Conservation (phyloP, 1,140 invertebrate genomes). For the Drosophila ambigua region DNA sequence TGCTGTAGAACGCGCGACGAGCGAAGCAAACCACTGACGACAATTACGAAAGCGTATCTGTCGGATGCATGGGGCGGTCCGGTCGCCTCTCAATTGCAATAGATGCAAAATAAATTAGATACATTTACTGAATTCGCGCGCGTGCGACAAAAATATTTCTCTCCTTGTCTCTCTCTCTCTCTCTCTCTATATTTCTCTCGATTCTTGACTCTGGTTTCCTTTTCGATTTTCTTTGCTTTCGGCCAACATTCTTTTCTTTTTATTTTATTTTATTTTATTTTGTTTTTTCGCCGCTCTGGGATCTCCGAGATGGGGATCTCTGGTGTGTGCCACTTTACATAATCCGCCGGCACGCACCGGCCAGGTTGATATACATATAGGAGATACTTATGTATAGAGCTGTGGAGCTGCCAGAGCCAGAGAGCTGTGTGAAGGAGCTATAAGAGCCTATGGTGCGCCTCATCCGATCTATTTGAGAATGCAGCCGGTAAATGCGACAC, state of each 20-base stretch:
- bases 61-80: slow-evolving; percentile 43
- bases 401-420: background rate
- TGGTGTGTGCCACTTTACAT: slow-evolving; percentile 71
- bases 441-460: slow-evolving; percentile 15
- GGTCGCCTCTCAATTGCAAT: slow-evolving; percentile 68
- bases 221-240: slow-evolving; percentile 26
- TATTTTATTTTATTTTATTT: slow-evolving; percentile 2
- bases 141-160: slow-evolving; percentile 39
- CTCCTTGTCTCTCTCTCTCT: background rate
- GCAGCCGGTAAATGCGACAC: slow-evolving; percentile 55
- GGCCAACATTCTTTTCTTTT: slow-evolving; percentile 16
- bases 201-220: slow-evolving; percentile 5
- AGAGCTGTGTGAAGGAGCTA: slow-evolving; percentile 15
- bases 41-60: slow-evolving; percentile 63
- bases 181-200: slow-evolving; percentile 1
- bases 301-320: slow-evolving; percentile 14
- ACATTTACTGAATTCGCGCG: slow-evolving; percentile 62
- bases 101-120: slow-evolving; percentile 78
- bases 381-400: too few relatives aligned
- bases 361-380: slow-evolving; percentile 24
- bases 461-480: slow-evolving; percentile 45
- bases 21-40: slow-evolving; percentile 40
- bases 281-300: slow-evolving; percentile 31
- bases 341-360: slow-evolving; percentile 70
- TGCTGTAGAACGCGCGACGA: slow-evolving; percentile 5